phyloP scores from a whole-genome alignment of 2,797 vertebrate species.

The Coregonus suidteri region DNA sequence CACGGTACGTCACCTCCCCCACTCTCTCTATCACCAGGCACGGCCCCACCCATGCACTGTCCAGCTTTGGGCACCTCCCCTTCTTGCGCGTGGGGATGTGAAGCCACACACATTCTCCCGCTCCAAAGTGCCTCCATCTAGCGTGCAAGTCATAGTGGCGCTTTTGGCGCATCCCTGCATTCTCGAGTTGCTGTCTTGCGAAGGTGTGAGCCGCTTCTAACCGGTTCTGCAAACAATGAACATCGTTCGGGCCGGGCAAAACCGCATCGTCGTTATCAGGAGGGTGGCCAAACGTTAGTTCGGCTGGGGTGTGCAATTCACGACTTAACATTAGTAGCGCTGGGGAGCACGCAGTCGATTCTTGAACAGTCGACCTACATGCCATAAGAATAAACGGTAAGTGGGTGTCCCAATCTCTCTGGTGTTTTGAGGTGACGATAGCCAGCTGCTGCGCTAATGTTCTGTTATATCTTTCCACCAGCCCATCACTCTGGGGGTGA shows the following conservation, averaged over 20 bases:
- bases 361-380: not conserved
- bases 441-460: no score
- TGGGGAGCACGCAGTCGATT: not conserved
- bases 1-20: no score
- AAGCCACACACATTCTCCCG: not conserved
- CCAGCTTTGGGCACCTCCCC: not conserved
- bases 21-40: no score
- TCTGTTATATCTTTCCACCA: no score
- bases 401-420: no score
- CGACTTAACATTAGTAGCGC: not conserved
- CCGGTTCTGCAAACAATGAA: not conserved
- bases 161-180: not conserved
- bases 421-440: no score
- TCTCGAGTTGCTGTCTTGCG: not conserved
- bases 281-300: not conserved
- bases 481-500: no score
- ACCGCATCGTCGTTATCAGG: not conserved
- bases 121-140: not conserved
- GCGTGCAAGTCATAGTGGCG: not conserved
- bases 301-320: not conserved
- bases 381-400: not conserved
- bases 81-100: not conserved
- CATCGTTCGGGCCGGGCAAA: not conserved
- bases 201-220: not conserved
- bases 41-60: slow-evolving; percentile 3